phyloP scores from a whole-genome alignment of 2,888 invertebrate species.

The Myopa testacea region DNA sequence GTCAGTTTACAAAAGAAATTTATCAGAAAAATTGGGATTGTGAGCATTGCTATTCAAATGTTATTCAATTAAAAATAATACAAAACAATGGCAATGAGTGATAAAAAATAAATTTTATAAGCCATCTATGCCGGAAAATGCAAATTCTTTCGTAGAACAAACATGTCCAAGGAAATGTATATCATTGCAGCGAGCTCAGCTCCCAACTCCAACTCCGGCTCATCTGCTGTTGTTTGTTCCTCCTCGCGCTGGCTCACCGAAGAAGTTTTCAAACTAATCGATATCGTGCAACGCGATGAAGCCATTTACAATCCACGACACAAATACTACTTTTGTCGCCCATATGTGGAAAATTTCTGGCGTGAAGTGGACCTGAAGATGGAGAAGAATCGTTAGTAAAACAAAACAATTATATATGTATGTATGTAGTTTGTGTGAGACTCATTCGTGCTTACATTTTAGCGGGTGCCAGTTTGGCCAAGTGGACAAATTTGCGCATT shows the following conservation, averaged over 20 bases:
- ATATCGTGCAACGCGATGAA: constrained; percentile 65
- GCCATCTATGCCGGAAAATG: neutral
- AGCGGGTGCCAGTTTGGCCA: constrained; percentile 65
- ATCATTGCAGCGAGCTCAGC: constrained; percentile 4
- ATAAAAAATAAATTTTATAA: neutral
- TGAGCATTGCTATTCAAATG: neutral
- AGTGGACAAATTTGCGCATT: constrained; percentile 66
- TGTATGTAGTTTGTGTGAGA: neutral
- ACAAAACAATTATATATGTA: neutral
- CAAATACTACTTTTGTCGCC: constrained; percentile 66
- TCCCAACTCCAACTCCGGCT: constrained; percentile 19
- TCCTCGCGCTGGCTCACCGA: constrained; percentile 64
- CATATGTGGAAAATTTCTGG: constrained; percentile 67
- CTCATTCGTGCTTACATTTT: neutral
- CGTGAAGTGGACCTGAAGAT: constrained; percentile 64
- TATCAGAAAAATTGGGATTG: too few species aligned
- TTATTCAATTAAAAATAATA: neutral
- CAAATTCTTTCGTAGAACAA: neutral
- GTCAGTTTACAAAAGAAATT: too few species aligned
- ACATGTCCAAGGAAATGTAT: constrained; percentile 35
- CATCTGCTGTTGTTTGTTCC: constrained; percentile 44
- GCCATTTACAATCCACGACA: constrained; percentile 66
- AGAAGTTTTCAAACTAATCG: constrained; percentile 64
- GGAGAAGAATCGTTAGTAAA: constrained; percentile 61
- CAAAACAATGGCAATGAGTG: neutral